phyloP scores from a whole-genome alignment of 2,113 vertebrate species.

The Diadophis punctatus region DNA sequence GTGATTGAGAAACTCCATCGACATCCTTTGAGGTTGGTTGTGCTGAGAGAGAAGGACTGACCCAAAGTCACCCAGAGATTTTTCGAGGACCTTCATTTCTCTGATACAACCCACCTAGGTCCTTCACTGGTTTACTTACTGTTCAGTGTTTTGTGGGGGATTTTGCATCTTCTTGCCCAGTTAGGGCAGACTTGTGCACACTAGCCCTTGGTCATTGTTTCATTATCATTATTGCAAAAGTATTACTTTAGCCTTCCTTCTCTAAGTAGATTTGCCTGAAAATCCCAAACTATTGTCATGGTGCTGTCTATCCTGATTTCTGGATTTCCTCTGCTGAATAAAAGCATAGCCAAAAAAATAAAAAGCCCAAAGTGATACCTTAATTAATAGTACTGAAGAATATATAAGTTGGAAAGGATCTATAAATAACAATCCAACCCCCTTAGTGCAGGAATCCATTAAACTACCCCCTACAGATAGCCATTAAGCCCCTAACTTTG shows the following conservation, averaged over 20 bases:
- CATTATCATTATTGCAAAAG: not conserved
- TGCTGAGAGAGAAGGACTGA: not conserved
- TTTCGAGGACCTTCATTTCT: not conserved
- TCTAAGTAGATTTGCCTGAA: not conserved
- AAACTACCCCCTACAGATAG: not conserved
- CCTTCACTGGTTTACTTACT: too few species aligned
- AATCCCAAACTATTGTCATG: not conserved
- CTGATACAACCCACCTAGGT: not conserved
- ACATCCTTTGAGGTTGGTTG: not conserved
- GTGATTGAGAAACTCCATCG: not conserved
- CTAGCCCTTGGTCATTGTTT: not conserved
- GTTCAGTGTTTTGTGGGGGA: not conserved
- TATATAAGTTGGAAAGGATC: not conserved
- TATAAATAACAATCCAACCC: not conserved
- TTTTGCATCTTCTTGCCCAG: not conserved
- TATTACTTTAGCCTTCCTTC: not conserved
- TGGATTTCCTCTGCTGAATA: not conserved
- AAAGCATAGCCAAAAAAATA: not conserved
- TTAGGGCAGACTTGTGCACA: not conserved
- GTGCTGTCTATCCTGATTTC: not conserved
- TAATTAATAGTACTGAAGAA: not conserved
- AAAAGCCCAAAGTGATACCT: not conserved
- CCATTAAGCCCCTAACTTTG: not conserved
- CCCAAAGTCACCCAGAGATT: not conserved
- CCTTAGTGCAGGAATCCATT: not conserved